A percentile compares a stretch with the other conserved stretches of the same genome.
Conservation (phyloP, 2,888 invertebrate genomes). For the Philonicus albiceps region DNA sequence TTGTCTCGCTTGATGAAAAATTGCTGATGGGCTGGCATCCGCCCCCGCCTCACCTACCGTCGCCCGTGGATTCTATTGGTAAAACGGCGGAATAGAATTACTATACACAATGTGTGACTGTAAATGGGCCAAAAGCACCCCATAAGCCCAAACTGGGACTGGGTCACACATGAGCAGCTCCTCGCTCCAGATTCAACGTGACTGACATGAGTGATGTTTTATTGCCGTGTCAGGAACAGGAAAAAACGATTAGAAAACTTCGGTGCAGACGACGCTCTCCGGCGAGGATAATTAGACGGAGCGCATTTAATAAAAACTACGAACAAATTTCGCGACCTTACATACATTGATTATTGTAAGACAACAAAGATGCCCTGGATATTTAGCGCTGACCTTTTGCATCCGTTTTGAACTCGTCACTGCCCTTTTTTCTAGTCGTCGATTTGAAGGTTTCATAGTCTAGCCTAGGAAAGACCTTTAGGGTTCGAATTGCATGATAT, state of each 20-base stretch:
- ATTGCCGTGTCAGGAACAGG: conserved; percentile 8
- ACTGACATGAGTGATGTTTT: conserved; percentile 21
- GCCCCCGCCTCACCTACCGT: neutral
- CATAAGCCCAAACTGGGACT: neutral
- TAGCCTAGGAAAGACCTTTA: too few relatives aligned
- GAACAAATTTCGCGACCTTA: neutral
- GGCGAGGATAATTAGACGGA: neutral
- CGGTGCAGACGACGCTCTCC: neutral
- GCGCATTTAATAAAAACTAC: neutral
- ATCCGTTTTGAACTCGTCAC: neutral
- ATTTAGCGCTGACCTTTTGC: neutral
- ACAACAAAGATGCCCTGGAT: neutral
- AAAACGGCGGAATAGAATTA: conserved; percentile 1
- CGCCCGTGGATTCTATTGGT: neutral
- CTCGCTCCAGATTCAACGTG: neutral
- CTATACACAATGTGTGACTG: neutral
- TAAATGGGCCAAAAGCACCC: neutral
- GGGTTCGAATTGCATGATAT: too few relatives aligned
- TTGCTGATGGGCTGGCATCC: conserved; percentile 12
- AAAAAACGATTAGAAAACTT: conserved; percentile 17
- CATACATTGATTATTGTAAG: neutral
- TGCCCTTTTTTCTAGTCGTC: too few relatives aligned
- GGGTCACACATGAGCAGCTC: neutral
- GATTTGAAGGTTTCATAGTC: too few relatives aligned
- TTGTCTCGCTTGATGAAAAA: conserved; percentile 21